Conservation (phyloP, 2,797 vertebrate species). For the Perodicticus potto region DNA sequence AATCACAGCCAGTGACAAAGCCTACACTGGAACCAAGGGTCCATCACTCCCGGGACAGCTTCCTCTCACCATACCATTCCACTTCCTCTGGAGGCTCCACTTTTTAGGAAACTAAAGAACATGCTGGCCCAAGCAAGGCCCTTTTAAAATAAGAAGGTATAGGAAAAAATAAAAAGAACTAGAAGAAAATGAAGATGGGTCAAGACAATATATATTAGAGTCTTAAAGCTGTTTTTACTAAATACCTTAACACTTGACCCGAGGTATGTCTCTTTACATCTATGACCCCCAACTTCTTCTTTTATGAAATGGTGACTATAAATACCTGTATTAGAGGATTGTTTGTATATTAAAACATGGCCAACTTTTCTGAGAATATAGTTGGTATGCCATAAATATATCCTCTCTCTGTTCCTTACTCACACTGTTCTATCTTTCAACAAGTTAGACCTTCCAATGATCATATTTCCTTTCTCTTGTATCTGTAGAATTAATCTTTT, state of each 20-base stretch:
- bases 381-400: background rate
- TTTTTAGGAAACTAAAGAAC: background rate
- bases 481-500: background rate
- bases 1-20: background rate
- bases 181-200: background rate
- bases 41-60: background rate
- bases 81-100: background rate
- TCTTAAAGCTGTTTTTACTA: background rate
- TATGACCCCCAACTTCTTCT: background rate
- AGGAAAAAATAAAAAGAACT: background rate
- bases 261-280: background rate
- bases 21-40: background rate
- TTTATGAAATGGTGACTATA: background rate
- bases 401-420: background rate
- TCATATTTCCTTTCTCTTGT: background rate
- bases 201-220: background rate
- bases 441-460: background rate
- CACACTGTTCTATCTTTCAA: background rate
- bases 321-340: background rate
- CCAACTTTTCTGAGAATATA: background rate
- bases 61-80: background rate
- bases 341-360: background rate
- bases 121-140: background rate
- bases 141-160: background rate
- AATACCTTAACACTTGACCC: background rate